Evolutionary conservation across 1,140 invertebrate genomes (phyloP).

Genomic region (Penaeus japonicus): DNA sequence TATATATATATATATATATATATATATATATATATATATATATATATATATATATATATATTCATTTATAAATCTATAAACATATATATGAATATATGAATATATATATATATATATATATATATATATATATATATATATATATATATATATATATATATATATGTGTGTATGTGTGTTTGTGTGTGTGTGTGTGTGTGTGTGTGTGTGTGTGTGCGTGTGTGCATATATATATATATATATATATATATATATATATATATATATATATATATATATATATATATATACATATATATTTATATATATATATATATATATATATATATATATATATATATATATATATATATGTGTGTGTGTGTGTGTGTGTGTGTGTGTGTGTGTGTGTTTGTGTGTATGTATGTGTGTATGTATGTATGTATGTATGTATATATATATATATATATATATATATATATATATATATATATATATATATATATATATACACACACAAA

Average conservation of each 20-base stretch:
- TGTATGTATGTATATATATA: background rate
- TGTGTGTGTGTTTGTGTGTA: background rate
- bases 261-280: background rate
- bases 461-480: background rate
- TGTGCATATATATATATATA: background rate
- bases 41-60: constrained; percentile 6
- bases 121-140: background rate
- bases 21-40: background rate
- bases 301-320: background rate
- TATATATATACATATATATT: background rate
- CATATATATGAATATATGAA: background rate
- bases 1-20: constrained; percentile 7
- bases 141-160: background rate
- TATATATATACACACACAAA: background rate
- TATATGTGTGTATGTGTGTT: background rate
- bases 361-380: background rate
- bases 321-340: background rate
- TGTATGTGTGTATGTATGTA: background rate
- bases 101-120: background rate
- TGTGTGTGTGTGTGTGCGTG: background rate
- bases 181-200: background rate
- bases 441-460: background rate
- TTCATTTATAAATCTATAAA: background rate
- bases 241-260: constrained; percentile 6
- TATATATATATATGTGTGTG: background rate